Evolutionary conservation across 2,113 vertebrate genomes (phyloP).

Genomic region (Tachuris rubrigastra): DNA sequence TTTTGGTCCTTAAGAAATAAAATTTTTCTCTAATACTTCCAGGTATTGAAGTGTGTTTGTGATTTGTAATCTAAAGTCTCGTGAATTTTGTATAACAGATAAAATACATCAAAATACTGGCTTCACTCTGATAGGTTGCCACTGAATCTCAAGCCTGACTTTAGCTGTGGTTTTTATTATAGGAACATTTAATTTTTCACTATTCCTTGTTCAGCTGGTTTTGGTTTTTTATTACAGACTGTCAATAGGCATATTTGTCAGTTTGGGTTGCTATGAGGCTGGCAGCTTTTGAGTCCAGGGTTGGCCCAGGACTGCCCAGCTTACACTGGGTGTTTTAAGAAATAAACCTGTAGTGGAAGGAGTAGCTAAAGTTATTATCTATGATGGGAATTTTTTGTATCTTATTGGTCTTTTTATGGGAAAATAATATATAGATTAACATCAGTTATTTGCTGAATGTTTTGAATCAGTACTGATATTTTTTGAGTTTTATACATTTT

Average conservation of each 20-base stretch:
- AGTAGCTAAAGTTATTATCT: background rate
- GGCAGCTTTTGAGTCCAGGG: background rate
- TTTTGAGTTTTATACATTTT: background rate
- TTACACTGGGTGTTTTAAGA: background rate
- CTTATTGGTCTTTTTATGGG: background rate
- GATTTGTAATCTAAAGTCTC: background rate
- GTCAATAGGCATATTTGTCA: background rate
- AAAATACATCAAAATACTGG: background rate
- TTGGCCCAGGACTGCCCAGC: background rate
- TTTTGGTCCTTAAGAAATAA: background rate
- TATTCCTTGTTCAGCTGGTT: background rate
- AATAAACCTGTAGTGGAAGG: background rate
- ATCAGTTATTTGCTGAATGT: background rate
- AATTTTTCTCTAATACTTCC: background rate
- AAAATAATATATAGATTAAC: background rate
- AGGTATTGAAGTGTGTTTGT: background rate
- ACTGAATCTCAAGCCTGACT: background rate
- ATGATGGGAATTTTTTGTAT: background rate
- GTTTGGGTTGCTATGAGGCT: background rate
- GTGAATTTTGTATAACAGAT: background rate
- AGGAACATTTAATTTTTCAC: background rate
- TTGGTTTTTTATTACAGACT: background rate
- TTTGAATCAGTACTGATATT: background rate
- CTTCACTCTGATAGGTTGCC: background rate
- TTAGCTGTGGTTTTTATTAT: background rate